Conservation (phyloP, 2,797 vertebrate genomes). For the Hemitrygon akajei region DNA sequence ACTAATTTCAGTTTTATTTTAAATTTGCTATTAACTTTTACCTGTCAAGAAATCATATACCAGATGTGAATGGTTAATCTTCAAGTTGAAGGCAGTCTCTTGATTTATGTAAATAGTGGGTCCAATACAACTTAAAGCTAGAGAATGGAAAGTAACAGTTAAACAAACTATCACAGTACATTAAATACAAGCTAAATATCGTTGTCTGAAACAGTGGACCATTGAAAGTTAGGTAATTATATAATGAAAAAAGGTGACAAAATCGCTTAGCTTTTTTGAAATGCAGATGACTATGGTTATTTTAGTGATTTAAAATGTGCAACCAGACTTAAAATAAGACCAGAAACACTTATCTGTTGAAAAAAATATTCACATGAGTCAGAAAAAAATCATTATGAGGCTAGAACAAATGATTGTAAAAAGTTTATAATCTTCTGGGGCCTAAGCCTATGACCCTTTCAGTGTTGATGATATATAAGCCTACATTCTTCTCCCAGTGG, state of each 20-base stretch:
- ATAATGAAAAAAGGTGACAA: neutral
- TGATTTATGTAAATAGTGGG: neutral
- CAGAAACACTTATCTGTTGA: neutral
- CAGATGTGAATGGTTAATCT: neutral
- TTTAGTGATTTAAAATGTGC: neutral
- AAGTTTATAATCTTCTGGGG: constrained; percentile 4
- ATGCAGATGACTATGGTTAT: neutral
- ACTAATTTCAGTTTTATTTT: neutral
- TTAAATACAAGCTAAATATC: neutral
- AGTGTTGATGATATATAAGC: neutral
- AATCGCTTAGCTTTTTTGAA: neutral
- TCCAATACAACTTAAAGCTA: neutral
- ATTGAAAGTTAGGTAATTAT: neutral
- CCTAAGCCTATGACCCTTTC: neutral
- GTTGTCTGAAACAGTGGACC: neutral
- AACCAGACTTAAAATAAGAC: neutral
- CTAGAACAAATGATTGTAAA: constrained; percentile 21
- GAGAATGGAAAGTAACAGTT: neutral
- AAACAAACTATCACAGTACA: neutral
- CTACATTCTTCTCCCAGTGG: neutral
- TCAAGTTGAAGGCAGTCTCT: neutral
- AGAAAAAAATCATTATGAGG: neutral
- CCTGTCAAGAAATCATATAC: neutral
- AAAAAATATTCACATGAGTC: neutral
- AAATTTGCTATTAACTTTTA: neutral